Conservation (phyloP, 1,140 invertebrate species). For the Nephila pilipes region DNA sequence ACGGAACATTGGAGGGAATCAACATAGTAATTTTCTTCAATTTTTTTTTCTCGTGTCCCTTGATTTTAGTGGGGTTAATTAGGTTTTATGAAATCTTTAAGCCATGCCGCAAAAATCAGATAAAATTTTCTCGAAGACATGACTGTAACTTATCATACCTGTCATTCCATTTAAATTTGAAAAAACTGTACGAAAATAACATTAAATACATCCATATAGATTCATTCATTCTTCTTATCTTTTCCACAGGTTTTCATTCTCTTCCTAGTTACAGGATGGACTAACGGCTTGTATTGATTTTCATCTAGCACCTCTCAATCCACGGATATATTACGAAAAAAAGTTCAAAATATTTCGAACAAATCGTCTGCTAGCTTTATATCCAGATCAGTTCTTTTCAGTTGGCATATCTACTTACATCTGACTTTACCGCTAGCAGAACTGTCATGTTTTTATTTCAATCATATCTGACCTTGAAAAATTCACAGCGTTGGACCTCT, state of each 20-base stretch:
- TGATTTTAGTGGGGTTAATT: constrained; percentile 10
- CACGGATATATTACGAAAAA: constrained; percentile 11
- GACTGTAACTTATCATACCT: background rate
- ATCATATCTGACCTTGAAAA: constrained; percentile 46
- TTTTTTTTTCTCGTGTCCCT: background rate
- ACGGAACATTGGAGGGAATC: constrained; percentile 54
- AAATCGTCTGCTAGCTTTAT: background rate
- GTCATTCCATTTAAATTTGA: background rate
- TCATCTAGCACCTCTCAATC: constrained; percentile 10
- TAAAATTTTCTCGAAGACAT: background rate
- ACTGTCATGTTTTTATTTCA: background rate
- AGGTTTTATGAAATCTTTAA: constrained; percentile 36
- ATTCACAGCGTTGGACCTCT: background rate
- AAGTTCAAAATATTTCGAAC: background rate
- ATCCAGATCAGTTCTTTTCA: background rate
- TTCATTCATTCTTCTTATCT: background rate
- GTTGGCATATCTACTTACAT: too few relatives aligned
- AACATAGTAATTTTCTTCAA: constrained; percentile 5
- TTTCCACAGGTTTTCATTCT: constrained; percentile 41
- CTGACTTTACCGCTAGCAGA: background rate
- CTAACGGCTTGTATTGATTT: constrained; percentile 43
- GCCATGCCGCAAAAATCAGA: background rate
- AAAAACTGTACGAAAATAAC: background rate
- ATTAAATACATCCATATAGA: background rate
- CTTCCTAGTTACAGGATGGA: background rate